Conservation (phyloP, 2,888 invertebrate genomes). For the Spisula solida region DNA sequence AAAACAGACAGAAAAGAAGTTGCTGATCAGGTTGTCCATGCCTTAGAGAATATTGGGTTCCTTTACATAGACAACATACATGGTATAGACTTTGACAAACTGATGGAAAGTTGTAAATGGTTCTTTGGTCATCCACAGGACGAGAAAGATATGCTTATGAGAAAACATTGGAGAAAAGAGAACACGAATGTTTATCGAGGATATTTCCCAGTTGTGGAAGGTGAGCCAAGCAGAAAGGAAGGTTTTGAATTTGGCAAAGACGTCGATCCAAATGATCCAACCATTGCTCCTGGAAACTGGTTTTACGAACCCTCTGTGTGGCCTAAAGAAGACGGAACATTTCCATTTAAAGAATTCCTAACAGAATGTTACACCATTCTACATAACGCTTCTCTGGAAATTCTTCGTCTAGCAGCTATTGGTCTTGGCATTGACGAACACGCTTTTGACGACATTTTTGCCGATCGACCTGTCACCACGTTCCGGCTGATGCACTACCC, state of each 20-base stretch:
- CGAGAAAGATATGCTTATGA: constrained; percentile 64
- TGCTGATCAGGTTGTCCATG: constrained; percentile 73
- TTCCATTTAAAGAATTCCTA: constrained; percentile 73
- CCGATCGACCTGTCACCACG: constrained; percentile 74
- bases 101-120: constrained; percentile 71
- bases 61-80: constrained; percentile 75
- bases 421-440: constrained; percentile 77
- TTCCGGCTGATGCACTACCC: constrained; percentile 80
- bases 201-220: constrained; percentile 76
- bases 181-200: constrained; percentile 77
- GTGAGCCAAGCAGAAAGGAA: constrained; percentile 76
- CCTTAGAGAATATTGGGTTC: constrained; percentile 78
- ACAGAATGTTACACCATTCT: constrained; percentile 62
- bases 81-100: constrained; percentile 72
- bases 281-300: constrained; percentile 71
- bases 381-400: constrained; percentile 70
- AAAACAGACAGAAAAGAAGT: constrained; percentile 63
- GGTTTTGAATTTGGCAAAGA: constrained; percentile 77
- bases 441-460: constrained; percentile 75
- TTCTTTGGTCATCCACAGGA: constrained; percentile 73
- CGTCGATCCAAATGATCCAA: constrained; percentile 68
- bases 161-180: constrained; percentile 71
- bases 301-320: constrained; percentile 78
- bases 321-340: constrained; percentile 73
- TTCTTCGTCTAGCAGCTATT: constrained; percentile 74